Conservation (phyloP, 2,113 vertebrate species). For the Laterallus jamaicensis region DNA sequence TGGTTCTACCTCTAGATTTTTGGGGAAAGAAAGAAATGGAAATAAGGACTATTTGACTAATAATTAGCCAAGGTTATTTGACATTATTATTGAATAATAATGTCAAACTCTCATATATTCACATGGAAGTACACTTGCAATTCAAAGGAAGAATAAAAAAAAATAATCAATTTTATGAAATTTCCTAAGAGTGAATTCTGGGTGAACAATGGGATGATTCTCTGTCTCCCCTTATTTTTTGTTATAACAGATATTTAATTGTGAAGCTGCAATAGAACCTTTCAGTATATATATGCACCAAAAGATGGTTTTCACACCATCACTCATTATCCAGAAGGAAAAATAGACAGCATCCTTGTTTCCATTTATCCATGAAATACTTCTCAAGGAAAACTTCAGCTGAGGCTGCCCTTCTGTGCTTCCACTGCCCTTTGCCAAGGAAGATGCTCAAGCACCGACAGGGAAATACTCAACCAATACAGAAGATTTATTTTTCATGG, state of each 20-base stretch:
- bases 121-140: neutral
- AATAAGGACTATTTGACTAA: neutral
- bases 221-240: neutral
- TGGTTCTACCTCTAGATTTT: neutral
- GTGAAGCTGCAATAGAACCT: neutral
- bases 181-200: neutral
- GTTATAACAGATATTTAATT: neutral
- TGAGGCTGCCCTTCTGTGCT: neutral
- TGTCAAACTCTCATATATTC: neutral
- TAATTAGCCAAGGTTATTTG: no score
- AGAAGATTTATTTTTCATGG: neutral
- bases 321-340: neutral
- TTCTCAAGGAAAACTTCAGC: neutral
- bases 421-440: neutral
- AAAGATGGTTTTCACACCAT: neutral
- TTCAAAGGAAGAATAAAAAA: neutral
- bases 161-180: neutral
- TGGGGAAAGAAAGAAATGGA: neutral
- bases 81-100: neutral
- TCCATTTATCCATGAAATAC: neutral
- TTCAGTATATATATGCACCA: no score
- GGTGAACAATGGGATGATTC: neutral
- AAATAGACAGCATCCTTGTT: neutral
- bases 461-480: neutral
- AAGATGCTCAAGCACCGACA: neutral